Evolutionary conservation across 2,888 invertebrate species (phyloP).

Genomic region (Drosophila quinaria): DNA sequence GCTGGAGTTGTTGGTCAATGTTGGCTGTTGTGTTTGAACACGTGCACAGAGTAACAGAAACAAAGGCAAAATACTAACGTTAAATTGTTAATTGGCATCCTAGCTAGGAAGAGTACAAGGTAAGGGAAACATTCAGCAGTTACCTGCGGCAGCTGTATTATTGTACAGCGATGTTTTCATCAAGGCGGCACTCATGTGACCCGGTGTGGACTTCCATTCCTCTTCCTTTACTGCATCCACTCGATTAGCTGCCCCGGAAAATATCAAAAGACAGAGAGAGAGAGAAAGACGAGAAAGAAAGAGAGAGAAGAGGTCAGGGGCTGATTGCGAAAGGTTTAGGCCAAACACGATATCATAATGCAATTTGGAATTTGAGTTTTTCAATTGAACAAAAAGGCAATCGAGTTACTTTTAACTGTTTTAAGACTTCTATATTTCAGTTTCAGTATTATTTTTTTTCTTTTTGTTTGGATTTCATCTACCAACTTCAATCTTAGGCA

Average conservation of each 20-base stretch:
- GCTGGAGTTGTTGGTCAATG: constrained; percentile 42
- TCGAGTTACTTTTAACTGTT: constrained; percentile 22
- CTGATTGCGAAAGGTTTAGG: constrained; percentile 38
- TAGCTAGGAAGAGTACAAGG: background rate
- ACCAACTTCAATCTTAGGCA: constrained; percentile 53
- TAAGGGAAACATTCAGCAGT: constrained; percentile 21
- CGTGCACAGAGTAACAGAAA: constrained; percentile 81
- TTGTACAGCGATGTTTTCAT: constrained; percentile 52
- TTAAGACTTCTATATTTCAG: constrained; percentile 50
- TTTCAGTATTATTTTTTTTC: constrained; percentile 14
- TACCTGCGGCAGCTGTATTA: constrained; percentile 73
- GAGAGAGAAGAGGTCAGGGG: constrained; percentile 60
- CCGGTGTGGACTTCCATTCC: constrained; percentile 59
- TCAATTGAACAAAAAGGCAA: constrained; percentile 11
- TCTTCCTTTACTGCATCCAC: constrained; percentile 27
- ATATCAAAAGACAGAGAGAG: constrained; percentile 20
- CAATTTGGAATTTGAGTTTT: constrained; percentile 44
- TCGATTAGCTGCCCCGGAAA: constrained; percentile 2
- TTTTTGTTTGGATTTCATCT: constrained; percentile 44
- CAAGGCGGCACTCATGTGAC: constrained; percentile 59
- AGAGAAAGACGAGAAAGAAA: constrained; percentile 41
- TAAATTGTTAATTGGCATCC: constrained; percentile 63
- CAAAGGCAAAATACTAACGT: constrained; percentile 80
- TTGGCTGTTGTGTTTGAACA: constrained; percentile 73
- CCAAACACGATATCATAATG: constrained; percentile 39